Evolutionary conservation across 1,140 invertebrate genomes (phyloP), one percentile per base, ranked within the genome.

Genomic region (Caenorhabditis remanei): DNA sequence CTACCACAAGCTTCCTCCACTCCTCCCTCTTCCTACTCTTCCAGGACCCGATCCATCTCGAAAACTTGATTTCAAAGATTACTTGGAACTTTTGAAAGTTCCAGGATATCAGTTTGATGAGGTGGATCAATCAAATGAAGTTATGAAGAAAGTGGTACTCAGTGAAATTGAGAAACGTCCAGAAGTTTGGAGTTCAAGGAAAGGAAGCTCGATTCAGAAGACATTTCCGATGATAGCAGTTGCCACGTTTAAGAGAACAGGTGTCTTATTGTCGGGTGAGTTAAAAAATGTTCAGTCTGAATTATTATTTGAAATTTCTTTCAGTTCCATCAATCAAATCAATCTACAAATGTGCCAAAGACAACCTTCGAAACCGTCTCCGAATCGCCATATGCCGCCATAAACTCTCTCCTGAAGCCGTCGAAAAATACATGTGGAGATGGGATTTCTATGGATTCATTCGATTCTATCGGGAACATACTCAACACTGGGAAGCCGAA

Each of bases 341-440:
- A 2, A 50, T 79, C n/a, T 79, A 43, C 71, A 79, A 79, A 79
- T 16, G 32, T 14, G 46, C 71, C 13, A 79, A 79, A 14, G 71
- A 79, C 46, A 19, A 11, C 11, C 71, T 79, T 7, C 71, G 71
- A 4, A 79, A 79, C 9, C 71, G 71, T 24, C 46, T 79, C 6
- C 43, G 46, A 14, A 13, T 50, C n/a, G 71, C 71, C 19, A 24
- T 79, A n/a, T 6, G 14, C 14, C 40, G 40, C 7, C 14, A 50
- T 8, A 4, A 21, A 5, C n/a, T 50, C 5, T 19, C 43, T 13
- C 46, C 43, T 32, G 21, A 19, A n/a, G 40, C 50, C 11, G 40
- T 41, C 6, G 71, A 79, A 50, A 7, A 21, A 0, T 16, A 50
- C n/a, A 41, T 79, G 43, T 79, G 43, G 46, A 9, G 19, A 24